These are phyloP conservation scores for Mythimna vitellina DNA, from an alignment of 2,888 invertebrate species.

Conservation along the genomic window DNA sequence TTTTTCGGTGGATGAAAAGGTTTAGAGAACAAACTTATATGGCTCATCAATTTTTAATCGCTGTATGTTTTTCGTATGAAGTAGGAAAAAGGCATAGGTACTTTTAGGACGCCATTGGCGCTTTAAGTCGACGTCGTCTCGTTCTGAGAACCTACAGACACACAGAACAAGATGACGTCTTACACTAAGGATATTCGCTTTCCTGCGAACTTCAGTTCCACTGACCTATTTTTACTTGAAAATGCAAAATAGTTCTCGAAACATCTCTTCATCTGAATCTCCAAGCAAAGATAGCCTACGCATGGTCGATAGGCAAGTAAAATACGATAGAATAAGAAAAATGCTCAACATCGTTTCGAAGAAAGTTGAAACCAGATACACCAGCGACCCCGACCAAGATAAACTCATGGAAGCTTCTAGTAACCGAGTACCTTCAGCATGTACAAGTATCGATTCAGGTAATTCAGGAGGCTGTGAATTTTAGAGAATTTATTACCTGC, in stretches of 20 bases:
- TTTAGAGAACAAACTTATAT: background rate
- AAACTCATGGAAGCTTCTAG: conserved; percentile 14
- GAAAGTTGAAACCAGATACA: conserved; percentile 20
- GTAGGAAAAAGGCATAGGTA: too few relatives aligned
- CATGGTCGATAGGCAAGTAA: background rate
- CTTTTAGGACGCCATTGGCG: background rate
- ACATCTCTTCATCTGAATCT: background rate
- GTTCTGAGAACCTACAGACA: background rate
- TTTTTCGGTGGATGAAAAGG: background rate
- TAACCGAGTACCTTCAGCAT: background rate
- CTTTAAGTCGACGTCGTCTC: background rate
- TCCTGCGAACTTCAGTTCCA: background rate
- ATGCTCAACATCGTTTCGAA: conserved; percentile 1
- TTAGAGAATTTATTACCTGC: background rate
- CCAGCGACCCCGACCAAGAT: background rate
- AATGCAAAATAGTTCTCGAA: background rate
- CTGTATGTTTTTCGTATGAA: background rate
- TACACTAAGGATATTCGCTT: background rate
- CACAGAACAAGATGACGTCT: background rate
- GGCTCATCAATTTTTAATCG: background rate
- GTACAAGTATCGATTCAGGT: conserved; percentile 26
- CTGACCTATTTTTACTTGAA: background rate
- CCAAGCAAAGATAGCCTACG: background rate
- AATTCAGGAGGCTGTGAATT: background rate
- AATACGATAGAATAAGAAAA: background rate